Evolutionary conservation across 2,113 vertebrate genomes (phyloP).

Genomic region (Xiphias gladius): DNA sequence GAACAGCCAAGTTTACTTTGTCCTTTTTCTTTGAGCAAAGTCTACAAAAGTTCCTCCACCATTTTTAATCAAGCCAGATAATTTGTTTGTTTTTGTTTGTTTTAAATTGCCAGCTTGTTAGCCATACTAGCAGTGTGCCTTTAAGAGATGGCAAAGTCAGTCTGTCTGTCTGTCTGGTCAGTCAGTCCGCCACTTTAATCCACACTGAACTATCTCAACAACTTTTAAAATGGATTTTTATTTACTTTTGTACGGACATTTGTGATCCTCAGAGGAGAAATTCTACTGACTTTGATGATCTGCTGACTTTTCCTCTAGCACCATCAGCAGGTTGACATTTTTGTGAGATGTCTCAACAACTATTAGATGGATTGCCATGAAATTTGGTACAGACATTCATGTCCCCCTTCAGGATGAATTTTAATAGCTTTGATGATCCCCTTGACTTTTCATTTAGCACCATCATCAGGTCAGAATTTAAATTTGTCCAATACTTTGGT

Average conservation of each 20-base stretch:
- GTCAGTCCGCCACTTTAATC: neutral
- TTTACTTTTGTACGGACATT: no score
- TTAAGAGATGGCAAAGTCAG: no score
- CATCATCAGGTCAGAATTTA: neutral
- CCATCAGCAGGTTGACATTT: neutral
- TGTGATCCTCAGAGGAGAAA: neutral
- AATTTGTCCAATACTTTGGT: no score
- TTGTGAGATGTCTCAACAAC: neutral
- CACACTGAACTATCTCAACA: neutral
- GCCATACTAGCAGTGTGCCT: neutral
- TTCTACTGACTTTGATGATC: neutral
- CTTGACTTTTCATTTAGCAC: neutral
- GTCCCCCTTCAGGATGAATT: neutral
- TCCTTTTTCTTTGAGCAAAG: slow-evolving; percentile 38
- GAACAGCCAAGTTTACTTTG: slow-evolving; percentile 56
- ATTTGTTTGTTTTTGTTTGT: neutral
- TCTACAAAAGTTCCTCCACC: slow-evolving; percentile 20
- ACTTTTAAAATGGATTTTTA: no score
- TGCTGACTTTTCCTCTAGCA: neutral
- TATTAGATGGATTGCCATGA: neutral
- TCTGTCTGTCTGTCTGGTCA: no score
- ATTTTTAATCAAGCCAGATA: slow-evolving; percentile 1
- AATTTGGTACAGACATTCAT: neutral
- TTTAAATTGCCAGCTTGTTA: neutral
- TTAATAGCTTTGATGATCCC: no score